A percentile compares a stretch with the other conserved stretches of the same genome.
These are phyloP conservation scores for Ispidina lecontei DNA, from an alignment of 2,797 vertebrate species.

Conservation along the genomic window DNA sequence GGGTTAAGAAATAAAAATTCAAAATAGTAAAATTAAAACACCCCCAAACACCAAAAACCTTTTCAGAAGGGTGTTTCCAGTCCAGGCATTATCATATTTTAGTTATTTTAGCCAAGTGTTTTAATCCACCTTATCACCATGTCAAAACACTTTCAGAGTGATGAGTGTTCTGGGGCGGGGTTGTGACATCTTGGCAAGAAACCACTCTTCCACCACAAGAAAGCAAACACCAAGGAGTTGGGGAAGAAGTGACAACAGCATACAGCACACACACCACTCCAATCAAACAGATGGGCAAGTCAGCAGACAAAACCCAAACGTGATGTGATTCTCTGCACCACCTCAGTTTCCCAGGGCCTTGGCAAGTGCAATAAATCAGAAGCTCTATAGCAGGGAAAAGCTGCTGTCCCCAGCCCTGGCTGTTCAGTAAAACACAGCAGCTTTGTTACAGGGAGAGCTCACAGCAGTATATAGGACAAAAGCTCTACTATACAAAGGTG, in stretches of 20 bases:
- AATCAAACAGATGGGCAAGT: not conserved
- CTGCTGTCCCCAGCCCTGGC: not conserved
- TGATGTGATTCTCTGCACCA: not conserved
- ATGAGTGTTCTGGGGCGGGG: not conserved
- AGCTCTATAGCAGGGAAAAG: not conserved
- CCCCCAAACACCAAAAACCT: not conserved
- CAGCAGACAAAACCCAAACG: not conserved
- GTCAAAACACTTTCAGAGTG: not conserved
- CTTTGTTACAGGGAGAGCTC: not conserved
- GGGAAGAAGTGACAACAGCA: not conserved
- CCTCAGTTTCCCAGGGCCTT: not conserved
- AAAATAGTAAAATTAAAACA: too few species aligned
- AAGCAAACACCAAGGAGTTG: not conserved
- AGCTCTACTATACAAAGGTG: not conserved
- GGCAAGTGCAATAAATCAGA: not conserved
- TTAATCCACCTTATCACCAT: not conserved
- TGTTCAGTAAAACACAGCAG: not conserved
- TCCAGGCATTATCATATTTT: not conserved
- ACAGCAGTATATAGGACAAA: not conserved
- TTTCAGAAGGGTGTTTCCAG: not conserved
- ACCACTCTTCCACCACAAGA: not conserved
- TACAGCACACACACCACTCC: not conserved
- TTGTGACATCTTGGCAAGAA: conserved; percentile 1
- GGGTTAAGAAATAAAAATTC: too few species aligned
- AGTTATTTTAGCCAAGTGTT: not conserved